phyloP scores from a whole-genome alignment of 2,888 invertebrate genomes.

The Lithophane leautieri region DNA sequence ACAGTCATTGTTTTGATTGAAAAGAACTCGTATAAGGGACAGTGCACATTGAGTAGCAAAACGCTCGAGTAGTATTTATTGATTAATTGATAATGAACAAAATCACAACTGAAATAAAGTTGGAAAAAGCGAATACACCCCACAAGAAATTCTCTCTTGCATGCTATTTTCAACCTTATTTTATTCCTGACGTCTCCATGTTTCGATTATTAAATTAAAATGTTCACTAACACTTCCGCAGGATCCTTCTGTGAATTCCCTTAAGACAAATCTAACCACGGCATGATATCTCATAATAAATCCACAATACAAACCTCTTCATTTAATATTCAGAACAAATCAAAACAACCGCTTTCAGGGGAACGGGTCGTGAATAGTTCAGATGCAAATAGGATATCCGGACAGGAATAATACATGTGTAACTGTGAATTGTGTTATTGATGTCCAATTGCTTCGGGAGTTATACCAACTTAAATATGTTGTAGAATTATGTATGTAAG shows the following conservation, averaged over 20 bases:
- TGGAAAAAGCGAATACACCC: background rate
- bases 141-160: background rate
- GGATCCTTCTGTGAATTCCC: background rate
- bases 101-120: too few species aligned
- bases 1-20: background rate
- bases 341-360: constrained; percentile 17
- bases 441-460: constrained; percentile 30
- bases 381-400: constrained; percentile 24
- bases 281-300: constrained; percentile 13
- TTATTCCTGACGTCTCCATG: too few species aligned
- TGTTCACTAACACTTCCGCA: too few species aligned
- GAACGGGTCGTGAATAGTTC: background rate
- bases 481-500: too few species aligned
- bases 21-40: too few species aligned
- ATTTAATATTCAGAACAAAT: constrained; percentile 47
- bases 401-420: background rate
- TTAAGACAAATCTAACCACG: background rate
- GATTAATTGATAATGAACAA: background rate
- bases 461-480: background rate
- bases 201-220: constrained; percentile 6
- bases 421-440: constrained; percentile 38
- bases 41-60: background rate
- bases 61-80: background rate
- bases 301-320: background rate
- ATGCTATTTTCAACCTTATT: background rate